Conservation (phyloP, 2,797 vertebrate genomes). For the Hafferia zeledoni region DNA sequence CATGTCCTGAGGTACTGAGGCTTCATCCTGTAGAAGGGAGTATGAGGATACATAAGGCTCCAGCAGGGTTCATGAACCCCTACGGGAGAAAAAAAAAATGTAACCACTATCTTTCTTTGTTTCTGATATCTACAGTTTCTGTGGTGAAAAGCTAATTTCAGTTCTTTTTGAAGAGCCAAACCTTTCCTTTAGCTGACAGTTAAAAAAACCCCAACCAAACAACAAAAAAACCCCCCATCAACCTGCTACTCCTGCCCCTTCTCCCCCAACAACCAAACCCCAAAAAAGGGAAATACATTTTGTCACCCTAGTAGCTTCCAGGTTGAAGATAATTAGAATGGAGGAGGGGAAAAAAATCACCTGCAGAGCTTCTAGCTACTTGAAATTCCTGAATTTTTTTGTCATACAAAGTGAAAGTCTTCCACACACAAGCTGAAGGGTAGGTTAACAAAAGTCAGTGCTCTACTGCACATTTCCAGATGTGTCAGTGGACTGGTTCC, state of each 20-base stretch:
- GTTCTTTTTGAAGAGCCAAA: neutral
- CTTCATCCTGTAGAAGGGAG: neutral
- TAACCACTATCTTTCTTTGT: neutral
- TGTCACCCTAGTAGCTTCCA: neutral
- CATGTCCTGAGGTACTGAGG: neutral
- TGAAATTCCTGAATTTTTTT: neutral
- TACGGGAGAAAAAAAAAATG: neutral
- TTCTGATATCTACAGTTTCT: neutral
- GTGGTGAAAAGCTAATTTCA: neutral
- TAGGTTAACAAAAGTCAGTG: fast-evolving
- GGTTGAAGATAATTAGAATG: neutral
- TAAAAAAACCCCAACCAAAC: neutral
- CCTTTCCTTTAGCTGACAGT: neutral
- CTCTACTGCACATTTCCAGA: neutral
- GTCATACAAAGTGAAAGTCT: neutral
- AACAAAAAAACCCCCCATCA: neutral
- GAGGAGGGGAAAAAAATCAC: too few relatives aligned
- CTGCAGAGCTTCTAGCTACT: neutral
- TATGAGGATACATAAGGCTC: fast-evolving
- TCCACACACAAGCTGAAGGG: neutral
- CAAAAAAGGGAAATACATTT: neutral
- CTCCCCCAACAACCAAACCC: neutral
- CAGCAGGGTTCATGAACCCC: neutral
- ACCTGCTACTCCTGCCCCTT: neutral
- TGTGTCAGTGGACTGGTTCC: neutral